Evolutionary conservation across 2,113 vertebrate species (phyloP).

Genomic region (Crotalus horridus): DNA sequence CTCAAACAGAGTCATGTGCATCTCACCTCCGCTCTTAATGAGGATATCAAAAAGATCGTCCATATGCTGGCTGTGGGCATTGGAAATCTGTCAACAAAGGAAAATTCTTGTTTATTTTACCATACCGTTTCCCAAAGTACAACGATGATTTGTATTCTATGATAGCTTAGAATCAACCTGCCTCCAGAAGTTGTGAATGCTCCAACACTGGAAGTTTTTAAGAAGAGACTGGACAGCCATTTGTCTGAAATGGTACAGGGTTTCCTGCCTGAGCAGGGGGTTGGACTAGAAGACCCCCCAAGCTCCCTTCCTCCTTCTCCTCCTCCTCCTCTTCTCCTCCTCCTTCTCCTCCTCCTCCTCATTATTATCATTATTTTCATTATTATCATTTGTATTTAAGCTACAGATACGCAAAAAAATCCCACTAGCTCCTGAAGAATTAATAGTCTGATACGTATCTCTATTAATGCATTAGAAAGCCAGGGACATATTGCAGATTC

Average conservation of each 20-base stretch:
- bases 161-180: not conserved
- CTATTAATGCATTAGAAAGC: not conserved
- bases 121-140: not conserved
- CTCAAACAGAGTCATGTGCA: not conserved
- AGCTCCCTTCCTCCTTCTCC: too few species aligned
- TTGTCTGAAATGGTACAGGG: too few species aligned
- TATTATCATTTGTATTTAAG: not conserved
- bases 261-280: too few species aligned
- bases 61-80: slow-evolving; percentile 94
- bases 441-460: not conserved
- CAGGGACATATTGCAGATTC: not conserved
- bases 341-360: too few species aligned
- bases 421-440: not conserved
- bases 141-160: slow-evolving; percentile 7
- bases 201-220: too few species aligned
- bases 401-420: not conserved
- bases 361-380: too few species aligned
- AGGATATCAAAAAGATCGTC: slow-evolving; percentile 98
- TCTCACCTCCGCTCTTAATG: slow-evolving; percentile 94
- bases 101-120: slow-evolving; percentile 28
- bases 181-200: too few species aligned
- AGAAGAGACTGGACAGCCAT: too few species aligned
- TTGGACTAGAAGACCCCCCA: too few species aligned
- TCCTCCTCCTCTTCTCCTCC: too few species aligned
- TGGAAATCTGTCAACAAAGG: slow-evolving; percentile 74